Evolutionary conservation across 2,797 vertebrate genomes (phyloP), one percentile per base, ranked within the genome.

Genomic region (Chromobotia macracanthus): DNA sequence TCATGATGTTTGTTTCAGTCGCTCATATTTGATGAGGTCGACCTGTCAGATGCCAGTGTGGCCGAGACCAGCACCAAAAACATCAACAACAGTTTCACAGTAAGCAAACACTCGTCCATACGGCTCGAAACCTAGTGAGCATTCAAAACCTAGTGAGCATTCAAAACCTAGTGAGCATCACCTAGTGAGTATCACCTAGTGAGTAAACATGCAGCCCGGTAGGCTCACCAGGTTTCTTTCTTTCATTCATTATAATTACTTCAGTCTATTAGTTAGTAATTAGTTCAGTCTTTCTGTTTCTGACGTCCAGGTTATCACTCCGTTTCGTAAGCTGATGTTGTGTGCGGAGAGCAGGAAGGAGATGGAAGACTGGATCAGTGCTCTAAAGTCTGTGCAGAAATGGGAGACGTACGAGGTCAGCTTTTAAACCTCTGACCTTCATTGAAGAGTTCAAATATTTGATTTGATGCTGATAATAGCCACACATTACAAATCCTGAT

Each of bases 61-160:
- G 97, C 97, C 0, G 97, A 99, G 89, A 97, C 94, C 80, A 97
- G 96, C 92, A 98, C 94, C 82, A 97, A 97, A 91, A 99, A 99
- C 88, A 92, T 98, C 90, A 97, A 95, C 92, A 98, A 99, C 92
- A 96, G 96, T 86, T 99, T 99, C 88, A 97, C 96, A 87, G 97
- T 99, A 87, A 89, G 83, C 11, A 28, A 11, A 56, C 11, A 10
- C 18, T 41, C 56, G 12, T 38, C 7, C 38, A 12, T 41, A 5
- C 55, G 28, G 28, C 21, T 51, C 12, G 23, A 64, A 51, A 64
- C 3, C 8, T 19, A 28, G 15, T 25, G 3, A 56, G 4, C 1
- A 1, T 56, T 19, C 56, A n/a, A n/a, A n/a, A n/a, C n/a, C n/a
- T n/a, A n/a, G n/a, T n/a, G n/a, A n/a, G n/a, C n/a, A n/a, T n/a